Evolutionary conservation across 2,888 invertebrate species (phyloP), one percentile per base, ranked within the genome.

Genomic region (Pristionchus entomophagus): DNA sequence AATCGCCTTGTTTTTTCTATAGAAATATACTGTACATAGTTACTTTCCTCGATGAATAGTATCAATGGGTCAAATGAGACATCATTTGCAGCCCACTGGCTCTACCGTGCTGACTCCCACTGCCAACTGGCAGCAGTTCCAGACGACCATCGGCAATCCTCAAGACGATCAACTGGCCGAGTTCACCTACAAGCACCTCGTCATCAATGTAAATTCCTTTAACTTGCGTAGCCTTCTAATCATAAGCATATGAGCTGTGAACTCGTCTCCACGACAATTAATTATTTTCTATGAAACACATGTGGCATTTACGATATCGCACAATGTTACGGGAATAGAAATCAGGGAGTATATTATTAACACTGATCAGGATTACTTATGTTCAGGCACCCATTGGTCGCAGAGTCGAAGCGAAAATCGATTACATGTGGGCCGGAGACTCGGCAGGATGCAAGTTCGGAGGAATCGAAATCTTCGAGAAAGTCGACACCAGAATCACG

Each of bases 381-480:
- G 35, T 56, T 22, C n/a, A 82, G 82, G 82, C 82, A 1, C 82
- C 82, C 14, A 14, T 38, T 8, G 59, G 59, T n/a, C 35, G 82
- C 10, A 56, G 38, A 41, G 82, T 82, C 4, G 82, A 82, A 32
- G 82, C 45, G 10, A 56, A 29, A 22, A 82, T 82, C 26, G 82
- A 82, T 17, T 82, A 82, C 45, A 82, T 82, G 82, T 82, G 82
- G 82, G 82, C 82, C 2, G 82, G 82, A 38, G 82, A 82, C 26
- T 82, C 82, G 17, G 82, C 53, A 0, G 82, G 82, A 38, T 82
- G 82, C 59, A 82, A 82, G 41, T 82, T 82, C 38, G 82, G 82
- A 22, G 82, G 82, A n/a, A 82, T 82, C 26, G 82, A 82, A 22
- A 59, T 82, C 56, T 82, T 82, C 82, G 82, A 82, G 82, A 82